A percentile compares a stretch with the other conserved stretches of the same genome.
phyloP scores from a whole-genome alignment of 2,113 vertebrate species.

The Mormoops blainvillei region DNA sequence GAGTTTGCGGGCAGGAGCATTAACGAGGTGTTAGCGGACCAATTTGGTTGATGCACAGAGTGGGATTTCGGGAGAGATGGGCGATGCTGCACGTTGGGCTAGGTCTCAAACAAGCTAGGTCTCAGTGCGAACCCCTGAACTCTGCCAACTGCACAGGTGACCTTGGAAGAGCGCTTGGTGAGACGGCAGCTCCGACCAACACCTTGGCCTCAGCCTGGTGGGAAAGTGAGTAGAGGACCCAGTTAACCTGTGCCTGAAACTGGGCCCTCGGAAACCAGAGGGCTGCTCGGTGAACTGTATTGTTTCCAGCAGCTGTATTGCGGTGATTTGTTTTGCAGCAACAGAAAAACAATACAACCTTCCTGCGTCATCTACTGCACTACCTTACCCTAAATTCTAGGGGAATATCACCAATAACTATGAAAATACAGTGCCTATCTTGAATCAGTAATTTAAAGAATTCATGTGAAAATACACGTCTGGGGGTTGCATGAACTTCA shows the following conservation, averaged over 20 bases:
- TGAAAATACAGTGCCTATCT: background rate
- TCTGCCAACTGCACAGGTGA: background rate
- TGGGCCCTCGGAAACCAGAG: rapidly evolving
- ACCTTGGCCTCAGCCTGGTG: background rate
- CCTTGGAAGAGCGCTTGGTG: background rate
- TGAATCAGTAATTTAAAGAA: background rate
- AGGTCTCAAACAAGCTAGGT: background rate
- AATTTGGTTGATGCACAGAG: too few relatives aligned
- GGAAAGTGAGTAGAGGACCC: rapidly evolving
- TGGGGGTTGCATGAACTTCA: background rate
- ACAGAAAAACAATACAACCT: background rate
- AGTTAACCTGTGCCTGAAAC: rapidly evolving
- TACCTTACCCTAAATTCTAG: background rate
- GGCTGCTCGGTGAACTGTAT: rapidly evolving
- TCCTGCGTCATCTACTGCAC: background rate
- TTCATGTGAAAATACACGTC: background rate
- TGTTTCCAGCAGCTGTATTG: background rate
- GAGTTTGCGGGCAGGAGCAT: background rate
- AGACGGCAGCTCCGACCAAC: too few relatives aligned
- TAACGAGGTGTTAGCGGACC: background rate
- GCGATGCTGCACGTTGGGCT: rapidly evolving
- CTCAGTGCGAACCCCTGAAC: too few relatives aligned
- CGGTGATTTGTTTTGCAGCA: background rate
- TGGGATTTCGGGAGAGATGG: background rate
- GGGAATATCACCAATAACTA: background rate